Conservation (phyloP, 2,797 vertebrate species). For the Masticophis lateralis region DNA sequence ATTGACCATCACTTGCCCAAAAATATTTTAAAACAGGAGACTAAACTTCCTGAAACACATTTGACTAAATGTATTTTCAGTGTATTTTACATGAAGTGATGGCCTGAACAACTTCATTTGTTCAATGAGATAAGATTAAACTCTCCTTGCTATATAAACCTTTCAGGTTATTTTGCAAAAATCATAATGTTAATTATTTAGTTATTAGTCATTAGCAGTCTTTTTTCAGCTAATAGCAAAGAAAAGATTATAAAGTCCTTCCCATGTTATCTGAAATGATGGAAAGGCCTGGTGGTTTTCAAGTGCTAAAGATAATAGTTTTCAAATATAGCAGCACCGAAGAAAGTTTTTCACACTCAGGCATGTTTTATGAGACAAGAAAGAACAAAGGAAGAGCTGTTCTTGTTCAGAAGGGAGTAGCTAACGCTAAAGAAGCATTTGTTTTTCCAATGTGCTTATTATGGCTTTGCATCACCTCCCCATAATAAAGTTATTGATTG, state of each 20-base stretch:
- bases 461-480: not conserved
- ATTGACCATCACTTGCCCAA: not conserved
- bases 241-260: not conserved
- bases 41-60: not conserved
- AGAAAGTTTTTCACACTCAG: not conserved
- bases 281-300: not conserved
- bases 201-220: not conserved
- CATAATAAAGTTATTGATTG: not conserved
- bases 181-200: not conserved
- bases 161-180: not conserved
- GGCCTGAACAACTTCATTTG: not conserved
- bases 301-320: not conserved
- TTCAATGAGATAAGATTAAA: not conserved
- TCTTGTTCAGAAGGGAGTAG: not conserved
- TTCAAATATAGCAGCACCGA: not conserved
- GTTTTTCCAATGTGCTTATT: not conserved
- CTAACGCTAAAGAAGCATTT: not conserved
- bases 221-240: not conserved
- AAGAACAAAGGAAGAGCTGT: constrained; percentile 6
- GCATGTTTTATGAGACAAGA: not conserved
- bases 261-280: not conserved
- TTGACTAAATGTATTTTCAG: not conserved
- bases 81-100: not conserved
- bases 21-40: not conserved
- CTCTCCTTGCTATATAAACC: not conserved